Conservation (phyloP, 2,113 vertebrate species). For the Narcine bancroftii region DNA sequence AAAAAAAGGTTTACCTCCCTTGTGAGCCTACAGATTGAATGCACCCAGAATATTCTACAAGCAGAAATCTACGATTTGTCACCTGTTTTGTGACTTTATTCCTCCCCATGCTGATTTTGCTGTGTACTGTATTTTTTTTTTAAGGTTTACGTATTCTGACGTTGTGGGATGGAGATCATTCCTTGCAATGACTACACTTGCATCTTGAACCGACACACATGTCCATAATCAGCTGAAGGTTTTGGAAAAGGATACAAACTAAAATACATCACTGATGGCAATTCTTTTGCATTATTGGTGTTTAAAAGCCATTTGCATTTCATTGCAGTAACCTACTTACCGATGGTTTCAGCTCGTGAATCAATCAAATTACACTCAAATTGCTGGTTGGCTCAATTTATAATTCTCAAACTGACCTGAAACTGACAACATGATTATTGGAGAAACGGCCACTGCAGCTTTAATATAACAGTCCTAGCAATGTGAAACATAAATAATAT, state of each 20-base stretch:
- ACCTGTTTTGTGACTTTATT: no score
- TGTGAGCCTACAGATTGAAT: neutral
- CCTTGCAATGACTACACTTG: neutral
- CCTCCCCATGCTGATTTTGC: neutral
- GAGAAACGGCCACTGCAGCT: neutral
- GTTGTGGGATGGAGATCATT: neutral
- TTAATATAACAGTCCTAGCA: neutral
- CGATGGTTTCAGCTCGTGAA: neutral
- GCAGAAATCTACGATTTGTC: neutral
- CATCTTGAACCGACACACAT: neutral
- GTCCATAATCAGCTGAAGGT: neutral
- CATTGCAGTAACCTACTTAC: neutral
- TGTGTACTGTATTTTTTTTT: neutral
- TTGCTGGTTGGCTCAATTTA: conserved; percentile 12
- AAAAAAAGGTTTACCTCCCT: neutral
- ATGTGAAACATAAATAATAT: conserved; percentile 22
- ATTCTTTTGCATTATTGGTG: conserved; percentile 4
- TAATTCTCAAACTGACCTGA: neutral
- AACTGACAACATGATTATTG: conserved; percentile 10
- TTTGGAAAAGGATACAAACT: neutral
- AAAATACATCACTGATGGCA: neutral
- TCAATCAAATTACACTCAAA: neutral
- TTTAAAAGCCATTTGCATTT: conserved; percentile 19
- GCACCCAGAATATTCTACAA: neutral
- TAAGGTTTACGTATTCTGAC: neutral